phyloP scores from a whole-genome alignment of 23 tunicate species.

The Oikopleura albicans region DNA sequence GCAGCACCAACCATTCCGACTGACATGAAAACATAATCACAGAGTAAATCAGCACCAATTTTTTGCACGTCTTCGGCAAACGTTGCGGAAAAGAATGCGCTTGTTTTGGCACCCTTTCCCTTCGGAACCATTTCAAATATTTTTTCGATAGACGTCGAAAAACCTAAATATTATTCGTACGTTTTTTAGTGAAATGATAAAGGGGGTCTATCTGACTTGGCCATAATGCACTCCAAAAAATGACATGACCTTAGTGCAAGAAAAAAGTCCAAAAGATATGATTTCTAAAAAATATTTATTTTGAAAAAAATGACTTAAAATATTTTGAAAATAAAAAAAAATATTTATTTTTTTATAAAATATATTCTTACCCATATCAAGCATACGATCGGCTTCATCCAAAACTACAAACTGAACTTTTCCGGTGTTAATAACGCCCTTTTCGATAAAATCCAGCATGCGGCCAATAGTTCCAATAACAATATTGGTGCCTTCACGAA shows the following conservation, averaged over 20 bases:
- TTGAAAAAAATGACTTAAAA: too few relatives aligned
- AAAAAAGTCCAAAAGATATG: too few relatives aligned
- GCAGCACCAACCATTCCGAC: neutral
- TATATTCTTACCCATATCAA: constrained; percentile 9
- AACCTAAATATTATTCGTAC: too few relatives aligned
- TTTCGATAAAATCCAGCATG: neutral
- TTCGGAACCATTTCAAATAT: neutral
- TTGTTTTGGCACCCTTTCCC: neutral
- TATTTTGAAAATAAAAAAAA: too few relatives aligned
- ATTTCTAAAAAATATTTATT: too few relatives aligned
- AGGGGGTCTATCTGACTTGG: too few relatives aligned
- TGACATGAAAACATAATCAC: neutral
- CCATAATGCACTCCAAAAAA: too few relatives aligned
- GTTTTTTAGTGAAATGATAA: too few relatives aligned
- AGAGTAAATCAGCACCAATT: neutral
- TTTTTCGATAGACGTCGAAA: neutral
- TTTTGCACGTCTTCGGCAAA: neutral
- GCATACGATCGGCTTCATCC: constrained; percentile 17
- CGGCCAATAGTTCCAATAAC: constrained; percentile 6
- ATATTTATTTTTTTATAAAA: too few relatives aligned
- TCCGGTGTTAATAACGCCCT: neutral
- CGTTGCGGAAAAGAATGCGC: neutral
- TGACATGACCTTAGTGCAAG: too few relatives aligned
- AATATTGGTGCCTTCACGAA: neutral
- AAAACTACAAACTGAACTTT: neutral